phyloP scores from a whole-genome alignment of 2,797 vertebrate species.

The Anguilla anguilla region DNA sequence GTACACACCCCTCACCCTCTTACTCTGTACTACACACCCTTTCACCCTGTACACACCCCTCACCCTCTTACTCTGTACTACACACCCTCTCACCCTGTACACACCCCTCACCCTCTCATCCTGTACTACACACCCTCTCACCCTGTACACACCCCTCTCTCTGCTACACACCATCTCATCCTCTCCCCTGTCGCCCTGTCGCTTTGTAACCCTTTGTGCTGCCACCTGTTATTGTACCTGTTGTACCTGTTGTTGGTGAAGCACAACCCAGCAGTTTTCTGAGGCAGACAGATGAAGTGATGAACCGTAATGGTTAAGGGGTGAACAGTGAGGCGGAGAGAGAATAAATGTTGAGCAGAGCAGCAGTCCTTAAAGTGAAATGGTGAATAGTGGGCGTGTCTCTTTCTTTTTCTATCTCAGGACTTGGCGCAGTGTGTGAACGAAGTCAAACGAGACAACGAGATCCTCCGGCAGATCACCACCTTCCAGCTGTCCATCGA shows the following conservation, averaged over 20 bases:
- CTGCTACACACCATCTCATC: no score
- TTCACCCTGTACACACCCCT: no score
- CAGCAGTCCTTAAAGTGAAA: not conserved
- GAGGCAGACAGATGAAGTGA: not conserved
- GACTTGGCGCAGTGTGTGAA: slow-evolving; percentile 91
- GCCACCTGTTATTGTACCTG: no score
- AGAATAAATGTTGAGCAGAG: not conserved
- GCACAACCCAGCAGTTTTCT: no score
- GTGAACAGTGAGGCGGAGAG: not conserved
- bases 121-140: no score
- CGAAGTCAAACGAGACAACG: slow-evolving; percentile 91
- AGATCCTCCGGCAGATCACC: slow-evolving; percentile 89
- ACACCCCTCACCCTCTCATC: slow-evolving; percentile 4
- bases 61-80: no score
- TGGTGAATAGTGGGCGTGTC: not conserved
- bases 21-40: no score
- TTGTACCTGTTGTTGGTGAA: no score
- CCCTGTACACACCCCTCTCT: no score
- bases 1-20: slow-evolving; percentile 1
- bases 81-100: not conserved
- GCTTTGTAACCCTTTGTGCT: no score
- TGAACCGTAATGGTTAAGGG: not conserved
- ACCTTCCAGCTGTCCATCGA: slow-evolving; percentile 89
- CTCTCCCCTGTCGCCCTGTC: no score
- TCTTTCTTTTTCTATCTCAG: slow-evolving; percentile 59